Percentiles rank a stretch among this genome's conserved stretches.
phyloP scores from a whole-genome alignment of 2,113 vertebrate genomes.

The Salvator merianae region DNA sequence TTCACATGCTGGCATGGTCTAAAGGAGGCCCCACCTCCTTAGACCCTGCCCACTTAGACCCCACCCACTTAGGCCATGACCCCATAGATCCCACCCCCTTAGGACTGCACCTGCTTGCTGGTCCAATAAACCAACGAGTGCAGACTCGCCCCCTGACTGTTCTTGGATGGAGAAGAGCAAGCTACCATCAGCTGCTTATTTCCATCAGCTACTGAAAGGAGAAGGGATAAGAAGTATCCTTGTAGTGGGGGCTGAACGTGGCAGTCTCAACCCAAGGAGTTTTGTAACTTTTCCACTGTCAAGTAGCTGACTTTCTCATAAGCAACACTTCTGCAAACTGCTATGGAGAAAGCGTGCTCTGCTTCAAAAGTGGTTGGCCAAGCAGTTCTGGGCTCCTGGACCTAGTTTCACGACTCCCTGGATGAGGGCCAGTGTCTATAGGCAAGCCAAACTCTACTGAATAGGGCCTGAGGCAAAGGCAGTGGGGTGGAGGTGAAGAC shows the following conservation, averaged over 20 bases:
- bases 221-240: too few species aligned
- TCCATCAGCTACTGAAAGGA: neutral
- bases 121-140: too few species aligned
- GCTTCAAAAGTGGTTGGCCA: neutral
- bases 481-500: neutral
- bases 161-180: neutral
- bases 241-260: too few species aligned
- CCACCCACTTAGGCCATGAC: too few species aligned
- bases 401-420: neutral
- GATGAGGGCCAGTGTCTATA: neutral
- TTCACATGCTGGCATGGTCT: too few species aligned
- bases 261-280: too few species aligned
- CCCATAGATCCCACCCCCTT: too few species aligned
- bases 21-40: too few species aligned
- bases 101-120: too few species aligned
- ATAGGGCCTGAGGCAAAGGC: neutral
- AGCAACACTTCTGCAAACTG: neutral
- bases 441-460: neutral
- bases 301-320: neutral
- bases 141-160: neutral
- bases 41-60: too few species aligned
- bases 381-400: too few species aligned
- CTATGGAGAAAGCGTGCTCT: neutral
- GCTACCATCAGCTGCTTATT: neutral
- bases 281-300: neutral